These are phyloP conservation scores for Hypomecis atomaria DNA, from an alignment of 2,888 invertebrate genomes.

Conservation along the genomic window DNA sequence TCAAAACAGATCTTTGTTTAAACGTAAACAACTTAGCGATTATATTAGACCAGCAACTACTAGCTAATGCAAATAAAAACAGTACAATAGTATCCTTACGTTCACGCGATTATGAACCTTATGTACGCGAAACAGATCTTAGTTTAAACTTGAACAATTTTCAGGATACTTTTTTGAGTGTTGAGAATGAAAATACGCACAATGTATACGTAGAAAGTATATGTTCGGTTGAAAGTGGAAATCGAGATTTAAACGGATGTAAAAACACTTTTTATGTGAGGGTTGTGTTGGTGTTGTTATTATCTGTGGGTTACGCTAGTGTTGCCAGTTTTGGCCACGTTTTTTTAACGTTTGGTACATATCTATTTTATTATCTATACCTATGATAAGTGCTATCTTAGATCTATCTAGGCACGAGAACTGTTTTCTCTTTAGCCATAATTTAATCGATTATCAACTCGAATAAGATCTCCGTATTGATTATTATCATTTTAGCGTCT, in stretches of 20 bases:
- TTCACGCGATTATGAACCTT: conserved; percentile 7
- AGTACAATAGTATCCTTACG: neutral
- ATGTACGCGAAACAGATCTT: neutral
- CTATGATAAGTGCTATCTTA: too few relatives aligned
- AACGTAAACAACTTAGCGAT: neutral
- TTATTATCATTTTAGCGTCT: too few relatives aligned
- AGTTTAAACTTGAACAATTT: neutral
- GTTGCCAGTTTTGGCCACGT: conserved; percentile 11
- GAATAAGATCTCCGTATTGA: too few relatives aligned
- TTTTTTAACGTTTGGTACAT: conserved; percentile 7
- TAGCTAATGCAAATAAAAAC: neutral
- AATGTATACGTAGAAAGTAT: neutral
- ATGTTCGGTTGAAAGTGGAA: neutral
- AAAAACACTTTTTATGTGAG: conserved; percentile 9
- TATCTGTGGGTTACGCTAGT: conserved; percentile 17
- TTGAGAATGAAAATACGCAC: neutral
- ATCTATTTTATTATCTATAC: conserved; percentile 1
- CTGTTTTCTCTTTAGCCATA: too few relatives aligned
- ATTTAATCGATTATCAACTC: too few relatives aligned
- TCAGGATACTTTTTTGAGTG: neutral
- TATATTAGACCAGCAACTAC: neutral
- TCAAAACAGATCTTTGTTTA: neutral
- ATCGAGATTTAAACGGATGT: neutral
- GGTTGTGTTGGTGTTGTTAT: conserved; percentile 11
- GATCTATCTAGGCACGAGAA: too few relatives aligned